Evolutionary conservation across 2,797 vertebrate genomes (phyloP), one percentile per base, ranked within the genome.

Genomic region (Acropternis orthonyx): DNA sequence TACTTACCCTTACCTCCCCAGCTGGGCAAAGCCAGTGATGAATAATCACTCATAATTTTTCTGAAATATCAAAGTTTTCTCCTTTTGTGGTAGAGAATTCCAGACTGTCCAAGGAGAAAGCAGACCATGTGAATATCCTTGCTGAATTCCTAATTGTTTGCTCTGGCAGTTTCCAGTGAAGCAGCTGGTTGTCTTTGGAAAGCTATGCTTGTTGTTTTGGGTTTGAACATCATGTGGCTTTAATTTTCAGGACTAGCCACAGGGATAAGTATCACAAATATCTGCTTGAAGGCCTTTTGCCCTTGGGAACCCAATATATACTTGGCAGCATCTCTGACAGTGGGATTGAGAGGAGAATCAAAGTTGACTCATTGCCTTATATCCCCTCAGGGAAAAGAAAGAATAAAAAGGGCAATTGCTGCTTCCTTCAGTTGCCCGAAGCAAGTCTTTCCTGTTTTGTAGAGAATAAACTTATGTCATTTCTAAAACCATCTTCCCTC

Each of bases 181-280:
- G 82, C 79, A 95, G 82, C 88, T 93, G 94, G 88, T 73, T 96
- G 79, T 94, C 92, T 96, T 95, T 86, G 95, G 93, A 96, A 93
- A 90, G 73, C 69, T 90, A 2, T 69, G 69, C 49, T 73, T 93
- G 89, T 87, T 92, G 86, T 81, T 93, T 93, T 88, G 89, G 67
- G 62, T 95, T 93, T 96, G 82, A 44, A 95, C 87, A 91, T 88
- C 92, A 94, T 95, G 69, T 95, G 96, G 95, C 84, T 96, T 92
- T 93, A 92, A 94, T 96, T 96, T 95, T 93, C 85, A 90, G 79
- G 63, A 71, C 95, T 94, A 94, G 79, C 85, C 79, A 72, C 74
- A 87, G 67, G 90, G 73, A 90, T 92, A 89, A 94, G 93, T 87
- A 94, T 92, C 92, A 76, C 73, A 95, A 96, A 91, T 93, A 94